Percentiles rank a stretch among this genome's conserved stretches.
Conservation (phyloP, 2,797 vertebrate genomes). For the Pipistrellus pygmaeus region DNA sequence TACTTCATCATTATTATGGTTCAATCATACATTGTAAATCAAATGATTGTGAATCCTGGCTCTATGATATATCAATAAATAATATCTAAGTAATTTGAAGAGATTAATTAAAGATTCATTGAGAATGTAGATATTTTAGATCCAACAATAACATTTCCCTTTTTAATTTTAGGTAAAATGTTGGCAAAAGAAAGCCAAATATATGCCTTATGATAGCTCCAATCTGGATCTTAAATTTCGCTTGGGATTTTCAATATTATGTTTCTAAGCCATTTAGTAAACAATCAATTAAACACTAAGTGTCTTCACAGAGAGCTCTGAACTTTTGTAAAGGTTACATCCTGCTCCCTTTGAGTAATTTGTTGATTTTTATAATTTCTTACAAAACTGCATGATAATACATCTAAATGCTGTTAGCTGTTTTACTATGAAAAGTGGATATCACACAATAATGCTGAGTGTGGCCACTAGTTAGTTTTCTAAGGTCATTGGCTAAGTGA, state of each 20-base stretch:
- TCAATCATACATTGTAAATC: neutral
- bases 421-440: neutral
- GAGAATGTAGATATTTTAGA: neutral
- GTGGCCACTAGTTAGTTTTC: neutral
- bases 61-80: neutral
- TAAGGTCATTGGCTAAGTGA: neutral
- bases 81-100: neutral
- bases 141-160: neutral
- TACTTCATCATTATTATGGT: neutral
- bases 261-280: neutral
- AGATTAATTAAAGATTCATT: neutral
- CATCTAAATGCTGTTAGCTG: neutral
- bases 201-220: neutral
- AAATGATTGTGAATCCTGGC: neutral
- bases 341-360: neutral
- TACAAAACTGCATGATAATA: neutral
- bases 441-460: neutral
- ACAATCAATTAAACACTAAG: neutral
- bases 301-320: neutral
- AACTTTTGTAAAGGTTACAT: neutral
- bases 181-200: neutral
- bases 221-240: neutral
- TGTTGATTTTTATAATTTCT: neutral
- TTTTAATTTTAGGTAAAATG: neutral
- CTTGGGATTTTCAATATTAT: neutral